These are phyloP conservation scores for Autographa gamma DNA, from an alignment of 2,888 invertebrate genomes.

Conservation along the genomic window DNA sequence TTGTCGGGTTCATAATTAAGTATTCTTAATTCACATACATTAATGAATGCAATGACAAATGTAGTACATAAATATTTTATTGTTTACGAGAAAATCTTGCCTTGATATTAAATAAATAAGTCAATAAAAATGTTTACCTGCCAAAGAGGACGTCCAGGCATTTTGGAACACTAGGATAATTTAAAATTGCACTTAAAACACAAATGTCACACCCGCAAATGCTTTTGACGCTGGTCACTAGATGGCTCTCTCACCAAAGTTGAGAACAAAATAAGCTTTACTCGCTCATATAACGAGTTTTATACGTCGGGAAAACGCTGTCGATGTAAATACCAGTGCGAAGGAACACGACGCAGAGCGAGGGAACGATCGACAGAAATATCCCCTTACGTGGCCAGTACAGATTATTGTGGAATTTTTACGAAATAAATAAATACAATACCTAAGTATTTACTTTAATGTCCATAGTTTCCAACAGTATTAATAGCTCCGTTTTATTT, in stretches of 20 bases:
- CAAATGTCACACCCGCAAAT: conserved; percentile 71
- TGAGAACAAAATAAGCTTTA: conserved; percentile 86
- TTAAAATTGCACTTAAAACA: conserved; percentile 72
- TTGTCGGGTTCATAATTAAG: too few species aligned
- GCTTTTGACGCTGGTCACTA: conserved; percentile 79
- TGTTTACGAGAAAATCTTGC: neutral
- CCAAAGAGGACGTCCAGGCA: conserved; percentile 94
- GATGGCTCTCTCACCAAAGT: conserved; percentile 87
- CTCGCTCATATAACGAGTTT: conserved; percentile 86
- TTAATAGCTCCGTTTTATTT: conserved; percentile 29
- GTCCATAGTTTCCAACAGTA: conserved; percentile 19
- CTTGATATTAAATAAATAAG: neutral
- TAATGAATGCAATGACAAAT: too few species aligned
- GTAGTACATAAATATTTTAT: too few species aligned
- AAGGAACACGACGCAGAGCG: conserved; percentile 84
- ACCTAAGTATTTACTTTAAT: conserved; percentile 26
- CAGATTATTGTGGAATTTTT: conserved; percentile 68
- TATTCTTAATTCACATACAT: too few species aligned
- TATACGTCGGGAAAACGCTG: conserved; percentile 82
- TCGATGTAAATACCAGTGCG: conserved; percentile 81
- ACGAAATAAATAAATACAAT: conserved; percentile 52
- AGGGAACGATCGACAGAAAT: conserved; percentile 82
- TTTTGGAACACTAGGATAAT: conserved; percentile 76
- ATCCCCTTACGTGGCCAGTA: conserved; percentile 78
- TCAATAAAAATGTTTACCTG: conserved; percentile 85